A percentile compares a stretch with the other conserved stretches of the same genome.
These are phyloP conservation scores for Liparis tanakae DNA, from an alignment of 2,797 vertebrate species.

Conservation along the genomic window DNA sequence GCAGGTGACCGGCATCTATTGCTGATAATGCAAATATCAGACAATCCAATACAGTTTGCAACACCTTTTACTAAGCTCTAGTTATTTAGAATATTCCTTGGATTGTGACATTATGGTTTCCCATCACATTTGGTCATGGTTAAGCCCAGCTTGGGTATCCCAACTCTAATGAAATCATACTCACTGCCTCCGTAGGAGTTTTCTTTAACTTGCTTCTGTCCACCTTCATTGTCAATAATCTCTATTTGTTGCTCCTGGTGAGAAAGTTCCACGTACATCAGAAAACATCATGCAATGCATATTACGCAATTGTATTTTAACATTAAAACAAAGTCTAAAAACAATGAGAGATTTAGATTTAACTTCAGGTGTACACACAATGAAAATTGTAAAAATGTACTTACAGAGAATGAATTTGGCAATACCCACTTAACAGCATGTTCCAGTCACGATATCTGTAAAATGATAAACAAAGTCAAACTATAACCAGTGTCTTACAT, in stretches of 20 bases:
- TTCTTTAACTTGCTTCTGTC: constrained; percentile 98
- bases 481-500: neutral
- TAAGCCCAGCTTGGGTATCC: neutral
- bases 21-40: neutral
- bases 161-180: constrained; percentile 65
- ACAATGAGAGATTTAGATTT: neutral
- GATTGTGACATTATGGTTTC: neutral
- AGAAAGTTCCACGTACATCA: constrained; percentile 37
- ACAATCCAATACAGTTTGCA: neutral
- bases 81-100: neutral
- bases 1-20: neutral
- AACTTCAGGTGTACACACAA: neutral
- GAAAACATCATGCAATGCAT: constrained; percentile 4
- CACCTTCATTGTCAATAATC: constrained; percentile 93
- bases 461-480: constrained; percentile 16
- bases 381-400: constrained; percentile 49
- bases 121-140: neutral
- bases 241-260: constrained; percentile 83
- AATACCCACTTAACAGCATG: constrained; percentile 83
- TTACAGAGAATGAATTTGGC: constrained; percentile 82
- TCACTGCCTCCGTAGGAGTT: constrained; percentile 96
- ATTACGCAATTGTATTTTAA: neutral
- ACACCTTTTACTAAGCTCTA: neutral
- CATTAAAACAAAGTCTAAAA: neutral
- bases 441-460: constrained; percentile 81